Percentiles rank a stretch among this genome's conserved stretches.
phyloP scores from a whole-genome alignment of 1,140 invertebrate species.

The Pogonus chalceus region DNA sequence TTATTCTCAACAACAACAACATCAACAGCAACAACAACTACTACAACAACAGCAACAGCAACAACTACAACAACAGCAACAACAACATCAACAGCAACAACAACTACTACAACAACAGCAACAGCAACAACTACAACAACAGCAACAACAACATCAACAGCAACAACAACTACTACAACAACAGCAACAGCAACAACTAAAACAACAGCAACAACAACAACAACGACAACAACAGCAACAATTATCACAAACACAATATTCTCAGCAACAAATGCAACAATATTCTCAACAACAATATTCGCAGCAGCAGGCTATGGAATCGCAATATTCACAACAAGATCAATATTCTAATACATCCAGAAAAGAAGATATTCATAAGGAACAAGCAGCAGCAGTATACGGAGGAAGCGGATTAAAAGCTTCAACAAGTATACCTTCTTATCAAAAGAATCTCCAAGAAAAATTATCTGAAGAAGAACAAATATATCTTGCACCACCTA shows the following conservation, averaged over 20 bases:
- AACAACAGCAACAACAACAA: neutral
- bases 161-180: neutral
- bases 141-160: neutral
- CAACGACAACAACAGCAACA: neutral
- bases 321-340: too few species aligned
- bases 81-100: constrained; percentile 7
- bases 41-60: constrained; percentile 21
- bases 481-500: constrained; percentile 32
- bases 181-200: neutral
- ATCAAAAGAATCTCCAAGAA: constrained; percentile 47
- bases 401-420: constrained; percentile 25
- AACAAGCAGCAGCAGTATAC: too few species aligned
- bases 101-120: neutral
- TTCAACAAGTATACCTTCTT: constrained; percentile 40
- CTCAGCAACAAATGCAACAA: too few species aligned
- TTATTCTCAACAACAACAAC: constrained; percentile 10
- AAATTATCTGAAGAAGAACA: constrained; percentile 11
- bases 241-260: constrained; percentile 1
- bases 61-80: constrained; percentile 25
- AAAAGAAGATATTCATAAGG: too few species aligned
- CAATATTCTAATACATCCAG: too few species aligned
- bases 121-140: neutral
- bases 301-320: too few species aligned
- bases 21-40: constrained; percentile 20
- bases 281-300: too few species aligned